These are phyloP conservation scores for Xiphydria camelus DNA, from an alignment of 2,888 invertebrate genomes.

Conservation along the genomic window DNA sequence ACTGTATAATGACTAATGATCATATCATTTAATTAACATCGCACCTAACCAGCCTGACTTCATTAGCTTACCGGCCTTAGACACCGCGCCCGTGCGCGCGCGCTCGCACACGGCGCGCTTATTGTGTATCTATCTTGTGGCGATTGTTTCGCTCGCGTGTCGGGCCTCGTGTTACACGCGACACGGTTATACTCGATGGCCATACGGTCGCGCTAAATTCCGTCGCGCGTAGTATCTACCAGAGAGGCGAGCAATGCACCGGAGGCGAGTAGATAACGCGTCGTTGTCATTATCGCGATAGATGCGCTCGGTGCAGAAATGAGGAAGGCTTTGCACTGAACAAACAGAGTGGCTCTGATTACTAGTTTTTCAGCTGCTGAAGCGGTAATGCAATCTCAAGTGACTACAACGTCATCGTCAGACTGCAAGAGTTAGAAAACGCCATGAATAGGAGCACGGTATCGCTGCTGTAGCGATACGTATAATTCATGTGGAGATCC, in stretches of 20 bases:
- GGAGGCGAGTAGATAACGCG: not conserved
- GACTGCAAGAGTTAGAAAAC: no score
- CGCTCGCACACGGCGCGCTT: conserved; percentile 46
- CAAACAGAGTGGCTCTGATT: no score
- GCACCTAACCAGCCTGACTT: conserved; percentile 51
- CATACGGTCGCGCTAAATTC: conserved; percentile 45
- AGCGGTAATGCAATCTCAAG: no score
- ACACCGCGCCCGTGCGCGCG: conserved; percentile 26
- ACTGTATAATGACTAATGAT: conserved; percentile 57
- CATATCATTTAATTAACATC: conserved; percentile 58
- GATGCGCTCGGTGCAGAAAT: no score
- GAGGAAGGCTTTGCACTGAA: no score
- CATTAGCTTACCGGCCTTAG: conserved; percentile 49
- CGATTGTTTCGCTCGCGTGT: conserved; percentile 23
- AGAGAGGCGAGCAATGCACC: not conserved
- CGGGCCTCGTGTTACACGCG: no score
- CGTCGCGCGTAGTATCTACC: conserved; percentile 30
- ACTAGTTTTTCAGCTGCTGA: no score
- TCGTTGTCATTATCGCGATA: no score
- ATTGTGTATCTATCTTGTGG: conserved; percentile 46
- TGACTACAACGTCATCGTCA: no score
- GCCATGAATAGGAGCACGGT: no score
- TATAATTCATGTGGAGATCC: no score
- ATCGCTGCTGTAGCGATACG: no score
- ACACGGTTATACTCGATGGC: conserved; percentile 38